Evolutionary conservation across 2,888 invertebrate species (phyloP).

Genomic region (Cynaeus angustus): DNA sequence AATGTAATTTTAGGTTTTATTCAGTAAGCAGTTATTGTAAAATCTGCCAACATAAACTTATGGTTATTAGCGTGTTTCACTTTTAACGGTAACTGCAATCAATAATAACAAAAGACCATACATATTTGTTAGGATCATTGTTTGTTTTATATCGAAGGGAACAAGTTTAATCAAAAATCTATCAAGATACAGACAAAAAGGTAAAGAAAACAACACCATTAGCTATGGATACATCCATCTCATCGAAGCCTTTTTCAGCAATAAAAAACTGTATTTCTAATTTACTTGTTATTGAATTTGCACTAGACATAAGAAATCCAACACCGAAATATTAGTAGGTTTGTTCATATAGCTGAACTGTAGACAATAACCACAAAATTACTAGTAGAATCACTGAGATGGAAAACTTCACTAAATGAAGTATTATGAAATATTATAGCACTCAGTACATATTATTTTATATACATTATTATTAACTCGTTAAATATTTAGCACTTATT

Average conservation of each 20-base stretch:
- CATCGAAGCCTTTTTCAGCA: too few species aligned
- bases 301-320: too few species aligned
- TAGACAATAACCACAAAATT: slow-evolving; percentile 6
- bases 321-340: neutral
- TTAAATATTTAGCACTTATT: neutral
- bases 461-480: neutral
- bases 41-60: neutral
- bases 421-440: slow-evolving; percentile 4
- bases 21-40: too few species aligned
- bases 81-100: neutral
- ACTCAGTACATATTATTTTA: neutral
- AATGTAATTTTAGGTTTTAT: too few species aligned
- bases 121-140: neutral
- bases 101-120: neutral
- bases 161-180: neutral
- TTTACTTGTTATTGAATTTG: too few species aligned
- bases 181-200: neutral
- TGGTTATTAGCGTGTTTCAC: neutral
- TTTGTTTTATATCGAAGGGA: neutral
- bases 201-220: too few species aligned
- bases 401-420: slow-evolving; percentile 1
- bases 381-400: neutral
- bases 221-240: too few species aligned
- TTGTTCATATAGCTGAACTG: neutral
- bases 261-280: too few species aligned